These are phyloP conservation scores for Catocala nupta DNA, from an alignment of 2,888 invertebrate genomes.

Conservation along the genomic window DNA sequence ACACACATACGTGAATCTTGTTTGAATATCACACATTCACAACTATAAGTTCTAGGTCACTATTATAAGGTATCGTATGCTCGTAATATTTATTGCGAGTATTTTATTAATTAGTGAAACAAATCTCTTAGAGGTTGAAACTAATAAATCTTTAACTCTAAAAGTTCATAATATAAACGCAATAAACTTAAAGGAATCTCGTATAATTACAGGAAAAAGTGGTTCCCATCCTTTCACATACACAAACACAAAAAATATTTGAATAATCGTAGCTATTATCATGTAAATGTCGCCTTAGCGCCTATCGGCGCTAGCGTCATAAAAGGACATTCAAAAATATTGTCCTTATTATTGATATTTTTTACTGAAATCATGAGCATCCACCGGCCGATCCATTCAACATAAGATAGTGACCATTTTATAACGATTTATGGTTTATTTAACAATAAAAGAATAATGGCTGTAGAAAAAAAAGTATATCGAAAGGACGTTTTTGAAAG, in stretches of 20 bases:
- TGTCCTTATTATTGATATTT: slow-evolving; percentile 65
- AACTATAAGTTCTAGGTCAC: slow-evolving; percentile 37
- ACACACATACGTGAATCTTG: slow-evolving; percentile 48
- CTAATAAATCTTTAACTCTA: neutral
- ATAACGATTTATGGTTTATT: slow-evolving; percentile 86
- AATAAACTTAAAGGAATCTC: slow-evolving; percentile 43
- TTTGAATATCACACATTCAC: slow-evolving; percentile 50
- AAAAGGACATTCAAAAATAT: slow-evolving; percentile 73
- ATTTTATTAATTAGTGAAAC: slow-evolving; percentile 15
- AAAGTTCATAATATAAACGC: slow-evolving; percentile 1
- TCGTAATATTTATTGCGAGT: slow-evolving; percentile 33
- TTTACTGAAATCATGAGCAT: slow-evolving; percentile 59
- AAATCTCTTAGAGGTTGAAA: neutral
- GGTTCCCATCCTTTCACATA: slow-evolving; percentile 56
- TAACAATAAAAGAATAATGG: slow-evolving; percentile 81
- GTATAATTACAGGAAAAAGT: slow-evolving; percentile 52
- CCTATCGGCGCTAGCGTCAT: slow-evolving; percentile 74
- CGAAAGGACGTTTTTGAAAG: slow-evolving; percentile 62
- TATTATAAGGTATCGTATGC: slow-evolving; percentile 38
- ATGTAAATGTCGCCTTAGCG: slow-evolving; percentile 80
- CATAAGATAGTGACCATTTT: slow-evolving; percentile 78
- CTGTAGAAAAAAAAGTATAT: slow-evolving; percentile 54
- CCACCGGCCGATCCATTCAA: slow-evolving; percentile 67
- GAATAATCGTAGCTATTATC: slow-evolving; percentile 73
- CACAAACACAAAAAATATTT: slow-evolving; percentile 63